These are phyloP conservation scores for Monodelphis domestica DNA, from an alignment of 2,797 vertebrate genomes.

Conservation along the genomic window DNA sequence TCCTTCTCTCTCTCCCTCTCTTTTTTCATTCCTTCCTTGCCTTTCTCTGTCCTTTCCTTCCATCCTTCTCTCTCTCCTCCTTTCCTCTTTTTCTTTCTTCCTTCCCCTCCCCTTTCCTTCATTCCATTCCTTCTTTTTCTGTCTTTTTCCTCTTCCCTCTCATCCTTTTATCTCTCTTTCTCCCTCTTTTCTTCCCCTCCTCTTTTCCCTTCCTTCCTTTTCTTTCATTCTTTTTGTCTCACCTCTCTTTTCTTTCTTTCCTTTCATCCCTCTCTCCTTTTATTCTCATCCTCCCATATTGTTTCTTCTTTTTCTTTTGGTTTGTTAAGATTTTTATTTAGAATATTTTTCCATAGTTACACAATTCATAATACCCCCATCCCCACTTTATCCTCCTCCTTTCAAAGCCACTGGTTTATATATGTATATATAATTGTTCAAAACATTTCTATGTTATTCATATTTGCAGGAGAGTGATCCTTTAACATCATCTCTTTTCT, in stretches of 20 bases:
- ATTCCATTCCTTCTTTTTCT: too few species aligned
- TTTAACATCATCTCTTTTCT: not conserved
- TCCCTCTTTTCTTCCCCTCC: not conserved
- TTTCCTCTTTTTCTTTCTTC: not conserved
- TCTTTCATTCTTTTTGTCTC: too few species aligned
- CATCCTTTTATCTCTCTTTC: too few species aligned
- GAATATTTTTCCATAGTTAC: too few species aligned
- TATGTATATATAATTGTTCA: too few species aligned
- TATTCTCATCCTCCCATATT: not conserved
- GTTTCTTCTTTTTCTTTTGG: not conserved
- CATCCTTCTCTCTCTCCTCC: not conserved
- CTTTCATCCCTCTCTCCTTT: not conserved
- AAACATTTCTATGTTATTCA: too few species aligned
- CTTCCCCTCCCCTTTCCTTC: too few species aligned
- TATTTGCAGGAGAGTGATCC: too few species aligned
- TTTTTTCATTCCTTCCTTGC: not conserved
- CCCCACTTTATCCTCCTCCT: not conserved
- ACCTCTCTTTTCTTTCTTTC: not conserved
- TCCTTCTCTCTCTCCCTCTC: too few species aligned
- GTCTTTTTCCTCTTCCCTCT: not conserved
- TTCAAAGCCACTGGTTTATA: too few species aligned
- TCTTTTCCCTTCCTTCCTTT: not conserved
- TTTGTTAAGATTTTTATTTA: too few species aligned
- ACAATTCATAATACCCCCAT: too few species aligned
- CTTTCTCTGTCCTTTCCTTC: not conserved